A percentile compares a stretch with the other conserved stretches of the same genome.
Evolutionary conservation across 2,797 vertebrate species (phyloP).

Genomic region (Paguma larvata): DNA sequence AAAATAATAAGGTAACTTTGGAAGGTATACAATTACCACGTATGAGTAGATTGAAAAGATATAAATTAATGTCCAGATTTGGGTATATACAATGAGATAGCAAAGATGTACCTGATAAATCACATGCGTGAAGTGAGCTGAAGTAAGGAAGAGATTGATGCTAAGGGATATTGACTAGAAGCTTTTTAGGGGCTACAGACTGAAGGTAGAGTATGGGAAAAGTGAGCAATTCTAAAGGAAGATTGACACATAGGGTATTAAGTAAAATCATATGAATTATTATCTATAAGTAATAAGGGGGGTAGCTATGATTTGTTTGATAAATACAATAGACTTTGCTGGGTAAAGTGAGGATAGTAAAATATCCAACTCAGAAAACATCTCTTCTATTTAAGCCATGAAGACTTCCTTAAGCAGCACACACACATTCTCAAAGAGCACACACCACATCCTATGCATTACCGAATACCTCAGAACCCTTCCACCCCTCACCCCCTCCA

Average conservation of each 20-base stretch:
- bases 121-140: background rate
- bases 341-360: background rate
- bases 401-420: background rate
- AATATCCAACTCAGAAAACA: background rate
- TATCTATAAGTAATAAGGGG: background rate
- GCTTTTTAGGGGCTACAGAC: background rate
- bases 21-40: background rate
- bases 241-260: background rate
- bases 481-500: background rate
- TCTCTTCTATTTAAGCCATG: background rate
- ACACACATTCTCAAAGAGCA: background rate
- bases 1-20: background rate
- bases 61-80: background rate
- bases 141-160: background rate
- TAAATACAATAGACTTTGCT: background rate
- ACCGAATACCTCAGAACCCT: background rate
- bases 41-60: background rate
- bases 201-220: background rate
- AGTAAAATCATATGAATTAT: background rate
- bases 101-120: background rate
- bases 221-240: background rate
- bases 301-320: background rate
- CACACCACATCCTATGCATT: background rate
- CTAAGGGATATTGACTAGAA: background rate
- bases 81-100: background rate